A percentile compares a stretch with the other conserved stretches of the same genome.
Evolutionary conservation across 2,113 vertebrate genomes (phyloP).

Genomic region (Mustela lutreola): DNA sequence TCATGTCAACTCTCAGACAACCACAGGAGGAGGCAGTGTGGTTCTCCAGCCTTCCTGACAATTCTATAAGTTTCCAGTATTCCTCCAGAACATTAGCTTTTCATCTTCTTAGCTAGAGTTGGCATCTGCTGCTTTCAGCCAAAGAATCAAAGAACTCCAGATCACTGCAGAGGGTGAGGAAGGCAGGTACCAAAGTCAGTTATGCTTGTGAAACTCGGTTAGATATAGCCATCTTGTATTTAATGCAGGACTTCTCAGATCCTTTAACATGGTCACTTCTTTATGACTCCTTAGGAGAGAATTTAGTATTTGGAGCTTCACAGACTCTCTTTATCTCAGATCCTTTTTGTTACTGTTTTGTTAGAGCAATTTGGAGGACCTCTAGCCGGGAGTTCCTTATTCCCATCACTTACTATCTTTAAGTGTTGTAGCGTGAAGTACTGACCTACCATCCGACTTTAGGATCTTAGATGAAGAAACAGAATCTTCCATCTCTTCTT

Average conservation of each 20-base stretch:
- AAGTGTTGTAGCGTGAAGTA: neutral
- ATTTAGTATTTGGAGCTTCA: neutral
- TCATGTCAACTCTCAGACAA: neutral
- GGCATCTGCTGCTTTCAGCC: neutral
- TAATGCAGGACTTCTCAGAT: neutral
- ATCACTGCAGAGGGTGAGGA: neutral
- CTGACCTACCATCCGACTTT: neutral
- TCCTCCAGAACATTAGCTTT: neutral
- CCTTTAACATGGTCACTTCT: neutral
- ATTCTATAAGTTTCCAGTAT: neutral
- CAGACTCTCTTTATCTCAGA: neutral
- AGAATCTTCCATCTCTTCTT: neutral
- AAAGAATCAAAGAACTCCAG: conserved; percentile 16
- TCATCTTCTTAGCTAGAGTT: neutral
- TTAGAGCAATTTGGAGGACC: neutral
- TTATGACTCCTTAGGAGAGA: conserved; percentile 20
- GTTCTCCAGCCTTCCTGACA: neutral
- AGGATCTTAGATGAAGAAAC: conserved; percentile 26
- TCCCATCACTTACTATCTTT: neutral
- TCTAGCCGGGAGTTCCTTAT: neutral
- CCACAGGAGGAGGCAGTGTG: neutral
- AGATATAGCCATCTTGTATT: neutral
- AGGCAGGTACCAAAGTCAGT: neutral
- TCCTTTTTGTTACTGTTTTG: neutral
- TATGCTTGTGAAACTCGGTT: neutral